Evolutionary conservation across 2,888 invertebrate genomes (phyloP).

Genomic region (Steromphala cineraria): DNA sequence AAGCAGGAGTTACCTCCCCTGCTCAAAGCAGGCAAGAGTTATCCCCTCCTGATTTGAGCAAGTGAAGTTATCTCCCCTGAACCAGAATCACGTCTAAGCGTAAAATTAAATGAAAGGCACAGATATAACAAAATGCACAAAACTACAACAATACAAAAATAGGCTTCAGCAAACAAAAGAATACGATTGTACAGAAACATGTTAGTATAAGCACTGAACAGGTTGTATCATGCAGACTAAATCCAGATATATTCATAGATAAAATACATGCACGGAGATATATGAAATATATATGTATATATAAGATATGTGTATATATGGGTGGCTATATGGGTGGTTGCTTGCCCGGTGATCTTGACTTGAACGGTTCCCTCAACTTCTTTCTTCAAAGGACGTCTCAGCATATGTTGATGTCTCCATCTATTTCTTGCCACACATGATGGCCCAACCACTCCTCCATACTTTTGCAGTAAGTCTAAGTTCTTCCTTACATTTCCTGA

Average conservation of each 20-base stretch:
- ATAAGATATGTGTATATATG: background rate
- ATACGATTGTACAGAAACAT: background rate
- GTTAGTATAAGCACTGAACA: constrained; percentile 16
- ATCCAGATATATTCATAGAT: constrained; percentile 5
- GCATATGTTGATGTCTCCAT: too few species aligned
- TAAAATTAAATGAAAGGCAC: background rate
- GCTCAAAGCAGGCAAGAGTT: background rate
- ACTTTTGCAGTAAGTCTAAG: too few species aligned
- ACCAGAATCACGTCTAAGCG: constrained; percentile 8
- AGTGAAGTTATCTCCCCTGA: background rate
- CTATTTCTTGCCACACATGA: too few species aligned
- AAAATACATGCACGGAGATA: background rate
- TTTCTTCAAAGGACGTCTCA: too few species aligned
- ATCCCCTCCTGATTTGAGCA: background rate
- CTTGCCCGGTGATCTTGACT: background rate
- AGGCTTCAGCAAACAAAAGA: constrained; percentile 12
- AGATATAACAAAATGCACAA: background rate
- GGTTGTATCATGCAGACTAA: constrained; percentile 7
- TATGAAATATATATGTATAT: background rate
- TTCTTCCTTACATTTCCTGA: too few species aligned
- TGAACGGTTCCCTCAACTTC: background rate
- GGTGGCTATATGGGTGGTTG: constrained; percentile 8
- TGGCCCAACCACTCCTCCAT: too few species aligned
- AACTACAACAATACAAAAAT: background rate
- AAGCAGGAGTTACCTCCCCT: constrained; percentile 15